Evolutionary conservation across 2,797 vertebrate genomes (phyloP), one percentile per base, ranked within the genome.

Genomic region (Diglossa cyanea): DNA sequence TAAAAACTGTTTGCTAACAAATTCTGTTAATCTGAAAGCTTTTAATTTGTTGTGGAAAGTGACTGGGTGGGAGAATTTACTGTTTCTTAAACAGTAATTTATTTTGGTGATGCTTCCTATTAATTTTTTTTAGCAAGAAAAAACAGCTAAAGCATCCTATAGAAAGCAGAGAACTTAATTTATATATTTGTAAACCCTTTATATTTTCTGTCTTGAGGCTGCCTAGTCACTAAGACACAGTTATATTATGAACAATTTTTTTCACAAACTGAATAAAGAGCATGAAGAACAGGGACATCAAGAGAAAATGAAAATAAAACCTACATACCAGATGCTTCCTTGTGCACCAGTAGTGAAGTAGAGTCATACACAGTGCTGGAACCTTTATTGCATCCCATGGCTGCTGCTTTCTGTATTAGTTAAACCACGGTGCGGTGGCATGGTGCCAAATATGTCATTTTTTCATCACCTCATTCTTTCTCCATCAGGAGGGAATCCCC

Each of bases 401-500:
- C 90, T 87, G 71, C 86, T 58, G 75, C 75, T 67, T 58, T 67
- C 54, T 9, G 0, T 45, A 2, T 67, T 57, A 57, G 33, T 51
- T 62, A 39, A 86, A 28, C 54, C 61, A 19, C 0, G 0, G 24
- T 45, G 50, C 40, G 48, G 15, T 95, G 94, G 76, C 82, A 0
- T 28, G 28, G n/a, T 31, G 85, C 73, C 87, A 94, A 65, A 62
- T 31, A 39, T 35, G 62, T 47, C 50, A 40, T 26, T 23, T 91
- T 75, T 55, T 89, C 62, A 95, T 65, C 81, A 84, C 58, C 58
- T 90, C 19, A 11, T 20, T 88, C 40, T 93, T 93, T 88, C 72
- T 81, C 73, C 78, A 62, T 70, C 40, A 39, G 66, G 18, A 90
- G 87, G 79, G 87, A 96, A 81, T 94, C 82, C 75, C 54, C 63